These are phyloP conservation scores for Sinella curviseta DNA, from an alignment of 1,140 invertebrate genomes.

Conservation along the genomic window DNA sequence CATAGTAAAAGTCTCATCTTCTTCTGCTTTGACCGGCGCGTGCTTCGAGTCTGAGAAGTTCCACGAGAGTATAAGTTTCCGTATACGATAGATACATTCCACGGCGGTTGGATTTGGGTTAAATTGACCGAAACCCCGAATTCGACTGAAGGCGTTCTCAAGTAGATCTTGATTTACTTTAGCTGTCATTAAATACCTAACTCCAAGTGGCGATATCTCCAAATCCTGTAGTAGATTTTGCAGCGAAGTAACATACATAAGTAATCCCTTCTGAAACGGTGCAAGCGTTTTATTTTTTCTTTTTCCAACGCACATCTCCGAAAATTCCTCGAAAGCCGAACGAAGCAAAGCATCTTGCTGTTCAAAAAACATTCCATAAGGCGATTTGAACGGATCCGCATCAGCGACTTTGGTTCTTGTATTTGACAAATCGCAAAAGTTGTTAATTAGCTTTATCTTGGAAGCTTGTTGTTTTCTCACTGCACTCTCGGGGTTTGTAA, in stretches of 20 bases:
- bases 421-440: conserved; percentile 6
- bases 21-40: neutral
- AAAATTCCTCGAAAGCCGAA: neutral
- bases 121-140: neutral
- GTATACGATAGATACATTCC: neutral
- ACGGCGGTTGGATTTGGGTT: neutral
- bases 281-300: neutral
- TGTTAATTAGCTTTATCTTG: neutral
- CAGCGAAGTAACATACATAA: neutral
- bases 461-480: neutral
- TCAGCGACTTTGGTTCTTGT: neutral
- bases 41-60: neutral
- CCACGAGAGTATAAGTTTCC: neutral
- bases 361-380: neutral
- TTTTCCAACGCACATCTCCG: neutral
- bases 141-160: neutral
- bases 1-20: neutral
- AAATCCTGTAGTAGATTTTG: neutral
- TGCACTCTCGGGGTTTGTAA: neutral
- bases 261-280: conserved; percentile 1
- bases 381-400: neutral
- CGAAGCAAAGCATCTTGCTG: neutral
- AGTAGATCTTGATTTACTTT: neutral
- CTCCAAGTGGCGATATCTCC: neutral
- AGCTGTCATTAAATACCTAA: neutral